These are phyloP conservation scores for Anabas testudineus DNA, from an alignment of 2,797 vertebrate species.

Conservation along the genomic window DNA sequence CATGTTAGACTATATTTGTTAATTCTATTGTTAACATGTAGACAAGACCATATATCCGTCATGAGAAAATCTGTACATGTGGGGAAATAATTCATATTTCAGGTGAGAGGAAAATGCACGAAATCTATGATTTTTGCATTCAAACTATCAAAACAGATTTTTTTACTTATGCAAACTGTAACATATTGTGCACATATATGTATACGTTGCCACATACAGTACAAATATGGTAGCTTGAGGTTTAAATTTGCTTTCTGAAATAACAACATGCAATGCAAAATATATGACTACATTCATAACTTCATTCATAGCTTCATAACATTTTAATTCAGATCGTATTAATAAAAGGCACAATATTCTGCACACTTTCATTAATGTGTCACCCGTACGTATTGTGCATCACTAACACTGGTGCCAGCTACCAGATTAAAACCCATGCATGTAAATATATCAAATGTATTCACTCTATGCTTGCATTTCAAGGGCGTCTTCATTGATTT, in stretches of 20 bases:
- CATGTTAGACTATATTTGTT: slow-evolving; percentile 45
- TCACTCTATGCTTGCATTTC: too few relatives aligned
- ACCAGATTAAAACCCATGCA: slow-evolving; percentile 8
- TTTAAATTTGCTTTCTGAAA: not conserved
- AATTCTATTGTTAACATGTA: slow-evolving; percentile 71
- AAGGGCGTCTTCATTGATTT: too few relatives aligned
- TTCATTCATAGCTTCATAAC: too few relatives aligned
- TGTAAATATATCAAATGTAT: slow-evolving; percentile 3
- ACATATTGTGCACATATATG: not conserved
- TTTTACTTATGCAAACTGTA: slow-evolving; percentile 22
- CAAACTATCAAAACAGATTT: slow-evolving; percentile 7
- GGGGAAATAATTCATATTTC: not conserved
- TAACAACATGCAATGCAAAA: not conserved
- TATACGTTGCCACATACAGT: slow-evolving; percentile 9
- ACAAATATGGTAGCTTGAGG: slow-evolving; percentile 15
- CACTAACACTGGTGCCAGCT: not conserved
- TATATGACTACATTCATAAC: not conserved
- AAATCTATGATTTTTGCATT: slow-evolving; percentile 2
- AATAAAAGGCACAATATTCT: slow-evolving; percentile 7
- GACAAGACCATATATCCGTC: slow-evolving; percentile 79
- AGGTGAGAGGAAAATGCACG: slow-evolving; percentile 1
- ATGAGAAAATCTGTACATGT: slow-evolving; percentile 14
- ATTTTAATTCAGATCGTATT: slow-evolving; percentile 5
- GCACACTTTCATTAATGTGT: slow-evolving; percentile 40
- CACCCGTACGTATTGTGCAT: not conserved